Conservation (phyloP, 2,797 vertebrate species). For the Choloepus didactylus region DNA sequence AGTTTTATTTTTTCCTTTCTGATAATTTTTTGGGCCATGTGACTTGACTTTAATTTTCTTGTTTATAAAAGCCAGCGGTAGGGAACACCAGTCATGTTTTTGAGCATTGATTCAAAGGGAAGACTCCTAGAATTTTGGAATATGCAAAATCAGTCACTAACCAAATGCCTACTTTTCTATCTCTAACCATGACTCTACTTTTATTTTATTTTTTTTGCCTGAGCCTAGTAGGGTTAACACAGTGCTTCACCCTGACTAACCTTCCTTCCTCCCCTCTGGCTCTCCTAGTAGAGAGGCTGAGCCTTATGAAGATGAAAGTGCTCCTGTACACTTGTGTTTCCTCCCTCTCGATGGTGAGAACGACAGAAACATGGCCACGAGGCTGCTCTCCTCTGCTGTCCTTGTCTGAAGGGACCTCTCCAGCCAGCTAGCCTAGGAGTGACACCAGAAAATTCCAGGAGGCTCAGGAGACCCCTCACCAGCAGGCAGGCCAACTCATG, state of each 20-base stretch:
- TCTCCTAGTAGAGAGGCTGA: not conserved
- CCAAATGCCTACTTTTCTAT: not conserved
- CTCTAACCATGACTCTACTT: not conserved
- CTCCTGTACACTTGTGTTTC: fast-evolving
- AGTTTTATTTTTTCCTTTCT: not conserved
- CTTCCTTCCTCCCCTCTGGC: not conserved
- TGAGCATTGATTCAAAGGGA: not conserved
- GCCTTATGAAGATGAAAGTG: not conserved
- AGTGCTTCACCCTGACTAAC: not conserved
- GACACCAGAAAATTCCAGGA: fast-evolving
- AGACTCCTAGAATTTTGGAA: not conserved
- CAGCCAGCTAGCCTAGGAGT: not conserved
- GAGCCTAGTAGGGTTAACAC: not conserved
- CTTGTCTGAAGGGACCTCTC: not conserved
- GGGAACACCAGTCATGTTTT: not conserved
- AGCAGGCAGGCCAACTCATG: fast-evolving
- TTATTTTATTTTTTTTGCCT: not conserved
- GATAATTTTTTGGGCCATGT: not conserved
- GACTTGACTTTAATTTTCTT: not conserved
- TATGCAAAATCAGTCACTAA: not conserved
- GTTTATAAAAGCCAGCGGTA: not conserved
- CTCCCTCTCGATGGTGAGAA: not conserved
- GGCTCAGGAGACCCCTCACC: fast-evolving
- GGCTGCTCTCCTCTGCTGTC: not conserved
- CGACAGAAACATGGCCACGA: not conserved